Conservation (phyloP, 2,797 vertebrate species). For the Eremophila alpestris region DNA sequence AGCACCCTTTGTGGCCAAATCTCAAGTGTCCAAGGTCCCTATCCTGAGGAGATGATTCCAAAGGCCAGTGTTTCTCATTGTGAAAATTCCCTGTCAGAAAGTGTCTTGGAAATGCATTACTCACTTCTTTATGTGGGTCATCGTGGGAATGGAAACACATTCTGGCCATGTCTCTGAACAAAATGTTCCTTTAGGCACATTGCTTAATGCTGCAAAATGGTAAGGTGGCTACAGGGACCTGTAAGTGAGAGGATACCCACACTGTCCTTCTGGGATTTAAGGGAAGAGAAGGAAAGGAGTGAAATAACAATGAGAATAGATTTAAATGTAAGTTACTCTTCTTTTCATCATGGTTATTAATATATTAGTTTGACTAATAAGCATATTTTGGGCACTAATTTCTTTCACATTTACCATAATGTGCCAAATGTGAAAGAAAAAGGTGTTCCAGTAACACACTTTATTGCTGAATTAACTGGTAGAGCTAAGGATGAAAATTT, state of each 20-base stretch:
- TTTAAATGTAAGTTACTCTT: background rate
- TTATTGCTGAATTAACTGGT: background rate
- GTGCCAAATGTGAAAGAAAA: background rate
- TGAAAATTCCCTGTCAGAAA: background rate
- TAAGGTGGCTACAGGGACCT: background rate
- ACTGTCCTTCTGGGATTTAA: background rate
- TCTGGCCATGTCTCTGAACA: background rate
- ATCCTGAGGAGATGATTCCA: fast-evolving
- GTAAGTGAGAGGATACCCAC: background rate
- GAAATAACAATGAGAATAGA: background rate
- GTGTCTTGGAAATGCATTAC: background rate
- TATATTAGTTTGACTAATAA: background rate
- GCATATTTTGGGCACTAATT: background rate
- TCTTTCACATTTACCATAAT: background rate
- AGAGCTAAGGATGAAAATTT: background rate
- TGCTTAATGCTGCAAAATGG: background rate
- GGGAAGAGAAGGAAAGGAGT: background rate
- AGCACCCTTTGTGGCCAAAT: background rate
- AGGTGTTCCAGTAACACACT: background rate
- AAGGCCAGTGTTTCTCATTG: background rate
- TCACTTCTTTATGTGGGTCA: background rate
- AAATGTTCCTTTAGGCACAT: background rate
- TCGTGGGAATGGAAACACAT: background rate
- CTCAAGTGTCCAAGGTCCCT: background rate
- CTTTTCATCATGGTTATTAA: background rate